Evolutionary conservation across 2,113 vertebrate genomes (phyloP).

Genomic region (Pseudorhombus dupliciocellatus): DNA sequence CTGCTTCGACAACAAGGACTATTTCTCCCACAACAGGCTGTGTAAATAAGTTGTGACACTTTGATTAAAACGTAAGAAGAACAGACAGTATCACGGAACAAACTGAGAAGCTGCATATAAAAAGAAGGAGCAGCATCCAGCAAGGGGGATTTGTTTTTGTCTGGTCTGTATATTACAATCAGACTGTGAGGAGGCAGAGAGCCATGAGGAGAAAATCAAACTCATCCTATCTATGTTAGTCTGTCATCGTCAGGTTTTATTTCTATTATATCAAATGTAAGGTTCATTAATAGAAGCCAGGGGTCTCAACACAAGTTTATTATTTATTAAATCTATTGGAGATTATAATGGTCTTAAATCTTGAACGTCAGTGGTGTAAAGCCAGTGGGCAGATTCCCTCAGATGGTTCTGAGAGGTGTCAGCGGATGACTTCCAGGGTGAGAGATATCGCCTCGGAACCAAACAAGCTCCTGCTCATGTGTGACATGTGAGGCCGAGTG

Average conservation of each 20-base stretch:
- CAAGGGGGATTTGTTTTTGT: not conserved
- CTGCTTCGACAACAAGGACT: not conserved
- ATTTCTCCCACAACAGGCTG: not conserved
- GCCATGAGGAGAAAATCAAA: constrained; percentile 29
- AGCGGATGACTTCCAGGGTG: constrained; percentile 36
- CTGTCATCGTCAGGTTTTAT: not conserved
- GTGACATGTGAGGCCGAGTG: constrained; percentile 48
- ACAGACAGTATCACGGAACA: no score
- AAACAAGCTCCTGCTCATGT: constrained; percentile 42
- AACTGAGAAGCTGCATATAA: no score
- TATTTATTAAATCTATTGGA: no score
- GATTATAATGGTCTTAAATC: constrained; percentile 3
- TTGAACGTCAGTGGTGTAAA: constrained; percentile 18
- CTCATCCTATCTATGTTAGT: no score
- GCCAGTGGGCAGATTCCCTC: constrained; percentile 41
- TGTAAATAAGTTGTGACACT: not conserved
- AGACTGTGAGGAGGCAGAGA: not conserved
- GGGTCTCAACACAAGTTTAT: not conserved
- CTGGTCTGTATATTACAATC: constrained; percentile 8
- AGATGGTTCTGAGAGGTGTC: constrained; percentile 44
- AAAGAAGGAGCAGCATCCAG: not conserved
- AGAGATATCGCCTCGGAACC: constrained; percentile 50
- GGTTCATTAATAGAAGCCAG: no score
- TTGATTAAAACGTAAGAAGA: no score
- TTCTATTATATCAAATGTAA: not conserved